Percentiles rank a stretch among this genome's conserved stretches.
Evolutionary conservation across 2,113 vertebrate genomes (phyloP).

Genomic region (Otolemur garnettii): DNA sequence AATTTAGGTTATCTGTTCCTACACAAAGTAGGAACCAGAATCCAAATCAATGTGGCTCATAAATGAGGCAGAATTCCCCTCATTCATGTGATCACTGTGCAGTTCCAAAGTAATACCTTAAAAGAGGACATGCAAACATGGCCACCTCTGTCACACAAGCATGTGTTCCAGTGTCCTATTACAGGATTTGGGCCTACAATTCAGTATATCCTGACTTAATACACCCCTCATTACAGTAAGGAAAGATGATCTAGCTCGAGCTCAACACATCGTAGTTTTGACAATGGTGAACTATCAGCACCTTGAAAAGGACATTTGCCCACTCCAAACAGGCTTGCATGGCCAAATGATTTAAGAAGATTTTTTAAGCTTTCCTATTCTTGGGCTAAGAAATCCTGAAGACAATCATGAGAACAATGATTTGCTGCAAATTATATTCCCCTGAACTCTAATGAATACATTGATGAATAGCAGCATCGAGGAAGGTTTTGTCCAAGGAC

Average conservation of each 20-base stretch:
- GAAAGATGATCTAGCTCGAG: neutral
- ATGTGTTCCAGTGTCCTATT: neutral
- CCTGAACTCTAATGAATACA: neutral
- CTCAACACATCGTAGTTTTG: neutral
- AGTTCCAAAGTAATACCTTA: neutral
- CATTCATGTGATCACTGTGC: neutral
- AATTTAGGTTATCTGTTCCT: neutral
- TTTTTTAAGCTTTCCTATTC: neutral
- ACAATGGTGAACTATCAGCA: neutral
- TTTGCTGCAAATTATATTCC: neutral
- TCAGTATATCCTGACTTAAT: neutral
- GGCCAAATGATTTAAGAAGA: neutral
- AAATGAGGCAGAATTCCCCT: neutral
- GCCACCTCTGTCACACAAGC: neutral
- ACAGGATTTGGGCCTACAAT: neutral
- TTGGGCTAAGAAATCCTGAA: slow-evolving; percentile 24
- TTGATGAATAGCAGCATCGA: neutral
- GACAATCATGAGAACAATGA: neutral
- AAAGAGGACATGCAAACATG: neutral
- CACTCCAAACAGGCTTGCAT: neutral
- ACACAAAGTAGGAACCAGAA: neutral
- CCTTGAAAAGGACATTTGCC: neutral
- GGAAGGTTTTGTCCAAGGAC: neutral
- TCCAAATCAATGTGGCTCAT: slow-evolving; percentile 8
- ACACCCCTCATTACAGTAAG: neutral